A percentile compares a stretch with the other conserved stretches of the same genome.
phyloP scores from a whole-genome alignment of 2,888 invertebrate genomes.

The Cecidostiba fungosa region DNA sequence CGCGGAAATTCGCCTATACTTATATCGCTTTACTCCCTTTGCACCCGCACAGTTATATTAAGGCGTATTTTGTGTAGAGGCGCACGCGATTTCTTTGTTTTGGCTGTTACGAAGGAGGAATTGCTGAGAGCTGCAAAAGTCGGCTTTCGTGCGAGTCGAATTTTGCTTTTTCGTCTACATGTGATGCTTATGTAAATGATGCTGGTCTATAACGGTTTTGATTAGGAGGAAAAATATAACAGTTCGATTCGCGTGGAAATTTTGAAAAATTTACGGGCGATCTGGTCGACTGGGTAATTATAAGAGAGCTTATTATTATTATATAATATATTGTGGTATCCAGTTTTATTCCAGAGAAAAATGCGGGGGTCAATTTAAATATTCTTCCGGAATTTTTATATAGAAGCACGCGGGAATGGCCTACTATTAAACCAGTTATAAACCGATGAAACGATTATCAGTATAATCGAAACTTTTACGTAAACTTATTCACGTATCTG shows the following conservation, averaged over 20 bases:
- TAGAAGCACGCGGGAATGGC: too few species aligned
- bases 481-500: neutral
- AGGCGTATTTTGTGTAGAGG: neutral
- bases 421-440: neutral
- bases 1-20: neutral
- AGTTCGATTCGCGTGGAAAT: too few species aligned
- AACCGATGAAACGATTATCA: neutral
- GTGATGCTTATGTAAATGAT: neutral
- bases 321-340: too few species aligned
- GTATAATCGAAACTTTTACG: neutral
- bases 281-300: too few species aligned
- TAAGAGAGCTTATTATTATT: too few species aligned
- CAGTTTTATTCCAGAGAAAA: too few species aligned
- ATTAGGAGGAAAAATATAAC: too few species aligned
- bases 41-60: neutral
- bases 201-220: too few species aligned
- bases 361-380: neutral
- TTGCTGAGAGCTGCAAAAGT: neutral
- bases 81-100: constrained; percentile 38
- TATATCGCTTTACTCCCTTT: neutral
- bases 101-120: constrained; percentile 16
- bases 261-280: too few species aligned
- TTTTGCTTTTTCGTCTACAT: neutral
- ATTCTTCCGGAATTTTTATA: neutral
- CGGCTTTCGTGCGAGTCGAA: neutral